Percentiles rank a stretch among this genome's conserved stretches.
Conservation (phyloP, 2,888 invertebrate species). For the Drosophila heteroneura region DNA sequence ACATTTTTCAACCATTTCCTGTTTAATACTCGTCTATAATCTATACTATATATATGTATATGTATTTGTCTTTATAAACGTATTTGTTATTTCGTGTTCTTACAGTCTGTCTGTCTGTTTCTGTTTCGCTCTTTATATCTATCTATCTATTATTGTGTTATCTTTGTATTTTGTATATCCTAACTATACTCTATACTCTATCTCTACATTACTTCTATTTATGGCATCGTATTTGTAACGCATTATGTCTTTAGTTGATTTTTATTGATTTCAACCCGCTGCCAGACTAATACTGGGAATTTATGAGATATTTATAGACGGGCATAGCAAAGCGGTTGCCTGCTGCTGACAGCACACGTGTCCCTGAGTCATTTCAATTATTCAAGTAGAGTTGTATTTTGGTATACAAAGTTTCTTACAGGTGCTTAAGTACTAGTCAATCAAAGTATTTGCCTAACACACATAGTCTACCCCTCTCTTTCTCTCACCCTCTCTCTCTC, state of each 20-base stretch:
- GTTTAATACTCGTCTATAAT: conserved; percentile 28
- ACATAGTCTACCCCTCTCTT: conserved; percentile 25
- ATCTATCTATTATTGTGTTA: conserved; percentile 15
- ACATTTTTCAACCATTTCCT: conserved; percentile 34
- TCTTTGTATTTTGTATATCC: conserved; percentile 33
- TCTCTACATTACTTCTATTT: conserved; percentile 29
- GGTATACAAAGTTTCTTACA: not conserved
- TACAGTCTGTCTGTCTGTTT: conserved; percentile 27
- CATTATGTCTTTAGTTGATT: conserved; percentile 42
- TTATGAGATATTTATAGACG: conserved; percentile 30
- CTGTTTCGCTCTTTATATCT: not conserved
- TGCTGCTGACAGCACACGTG: not conserved
- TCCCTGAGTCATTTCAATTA: not conserved
- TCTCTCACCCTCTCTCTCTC: not conserved
- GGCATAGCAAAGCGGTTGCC: conserved; percentile 5
- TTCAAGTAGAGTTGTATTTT: not conserved
- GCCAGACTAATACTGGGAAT: conserved; percentile 7
- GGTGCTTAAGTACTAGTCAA: not conserved
- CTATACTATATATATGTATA: conserved; percentile 20
- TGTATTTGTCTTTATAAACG: conserved; percentile 38
- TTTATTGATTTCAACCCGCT: conserved; percentile 42
- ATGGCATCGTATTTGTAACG: conserved; percentile 41
- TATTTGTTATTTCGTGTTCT: conserved; percentile 37
- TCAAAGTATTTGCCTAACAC: conserved; percentile 10
- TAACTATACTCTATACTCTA: conserved; percentile 14